Evolutionary conservation across 1,140 invertebrate genomes (phyloP), one percentile per base, ranked within the genome.

Genomic region (Ostrea denselamellosa): DNA sequence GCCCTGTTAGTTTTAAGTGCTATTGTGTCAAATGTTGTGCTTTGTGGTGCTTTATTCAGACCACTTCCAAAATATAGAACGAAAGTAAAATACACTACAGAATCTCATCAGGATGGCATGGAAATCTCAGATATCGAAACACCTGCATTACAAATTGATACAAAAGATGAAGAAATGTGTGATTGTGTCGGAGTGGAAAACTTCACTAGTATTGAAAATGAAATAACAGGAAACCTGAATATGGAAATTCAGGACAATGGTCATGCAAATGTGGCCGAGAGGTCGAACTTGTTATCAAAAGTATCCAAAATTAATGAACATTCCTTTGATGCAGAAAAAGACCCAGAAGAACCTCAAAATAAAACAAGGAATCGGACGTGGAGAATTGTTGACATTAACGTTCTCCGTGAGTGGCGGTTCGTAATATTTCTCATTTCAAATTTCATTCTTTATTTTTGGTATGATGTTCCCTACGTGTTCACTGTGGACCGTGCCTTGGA

Each of bases 11-110:
- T 99, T 53, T 96, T 98, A 51, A 96, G 97, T 17, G 97, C 96
- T 9, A 95, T 98, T 0, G 96, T 98, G 53, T 95, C 98, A 0
- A 95, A 96, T 71, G 98, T 98, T 92, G 95, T 96, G 0, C 90
- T 98, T n/a, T 98, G 97, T 92, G 98, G 97, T 17, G 94, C 96
- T 0, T 95, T 98, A 90, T 98, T 98, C 93, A 96, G 97, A 84
- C 97, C 97, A 2, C 95, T 98, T 9, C n/a, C 34, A 81, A 71
- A 2, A 8, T n/a, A 4, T 34, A 62, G 28, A 4, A 65, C 28
- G 7, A n/a, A 10, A 62, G 54, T 10, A 58, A 19, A 53, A 54
- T 56, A 17, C n/a, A 83, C 53, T 8, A 17, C 44, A 4, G 44
- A 17, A 52, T n/a, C 34, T 22, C 51, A 19, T 0, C 82, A 54